Percentiles rank a stretch among this genome's conserved stretches.
phyloP scores from a whole-genome alignment of 2,113 vertebrate genomes.

The Pionites leucogaster region DNA sequence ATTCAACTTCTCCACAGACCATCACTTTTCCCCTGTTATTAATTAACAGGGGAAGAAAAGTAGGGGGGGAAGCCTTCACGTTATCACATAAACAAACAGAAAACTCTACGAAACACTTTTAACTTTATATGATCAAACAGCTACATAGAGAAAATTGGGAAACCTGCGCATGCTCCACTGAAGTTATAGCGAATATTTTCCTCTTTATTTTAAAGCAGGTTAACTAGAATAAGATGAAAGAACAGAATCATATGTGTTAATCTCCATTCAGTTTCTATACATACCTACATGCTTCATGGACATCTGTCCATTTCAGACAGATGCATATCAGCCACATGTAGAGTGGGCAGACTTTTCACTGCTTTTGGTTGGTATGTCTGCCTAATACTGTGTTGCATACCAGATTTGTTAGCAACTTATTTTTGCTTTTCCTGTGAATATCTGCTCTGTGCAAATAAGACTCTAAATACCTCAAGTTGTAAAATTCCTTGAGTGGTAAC shows the following conservation, averaged over 20 bases:
- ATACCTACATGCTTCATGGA: neutral
- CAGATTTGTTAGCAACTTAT: neutral
- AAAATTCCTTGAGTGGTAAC: neutral
- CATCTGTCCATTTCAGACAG: neutral
- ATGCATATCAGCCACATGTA: neutral
- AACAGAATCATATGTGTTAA: neutral
- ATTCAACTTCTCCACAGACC: neutral
- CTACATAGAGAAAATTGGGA: neutral
- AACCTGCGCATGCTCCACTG: neutral
- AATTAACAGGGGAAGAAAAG: neutral
- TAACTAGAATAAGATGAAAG: neutral
- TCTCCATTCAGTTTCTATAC: neutral
- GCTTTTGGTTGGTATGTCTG: neutral
- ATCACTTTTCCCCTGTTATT: neutral
- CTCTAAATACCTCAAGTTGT: neutral
- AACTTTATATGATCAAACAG: neutral
- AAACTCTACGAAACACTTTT: neutral
- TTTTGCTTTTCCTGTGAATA: neutral
- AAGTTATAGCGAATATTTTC: neutral
- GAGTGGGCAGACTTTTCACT: neutral
- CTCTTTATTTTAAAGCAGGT: neutral
- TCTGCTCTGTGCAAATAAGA: neutral
- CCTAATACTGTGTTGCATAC: neutral
- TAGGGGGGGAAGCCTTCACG: neutral
- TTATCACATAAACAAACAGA: neutral